Base-by-base conservation (phyloP, 2,113 vertebrate species). In the Passer montanus region DNA sequence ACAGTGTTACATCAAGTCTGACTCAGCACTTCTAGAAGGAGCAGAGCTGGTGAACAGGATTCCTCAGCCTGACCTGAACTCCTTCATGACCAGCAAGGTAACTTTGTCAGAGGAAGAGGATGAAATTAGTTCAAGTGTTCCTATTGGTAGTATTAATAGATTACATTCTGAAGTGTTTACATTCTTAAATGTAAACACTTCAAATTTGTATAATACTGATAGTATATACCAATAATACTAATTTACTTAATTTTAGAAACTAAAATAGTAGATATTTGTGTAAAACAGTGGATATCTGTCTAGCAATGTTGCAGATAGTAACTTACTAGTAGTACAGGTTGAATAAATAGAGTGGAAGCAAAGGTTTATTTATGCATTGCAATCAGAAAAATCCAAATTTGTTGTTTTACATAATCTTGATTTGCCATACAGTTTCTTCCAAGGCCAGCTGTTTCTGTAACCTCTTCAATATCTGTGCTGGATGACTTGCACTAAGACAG, bases 41-140 rank as follows among this genome's bases (percentile, higher is more conserved):
- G 99, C 99, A 31, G 99, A 99, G 93, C 98, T 99, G 80, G 98
- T 99, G 35, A 99, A 98, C 82, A 99, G 98, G 94, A 98, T 99
- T 73, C 99, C 99, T 76, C 95, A 98, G 2, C 91, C 97, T 47
- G 99, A 99, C 84, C 97, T 99, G 73, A 96, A 89, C 19, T 90
- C 95, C 46, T 97, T 99, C 96, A 99, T 99, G 99, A 97, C 97
- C 95, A 98, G 95, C 98, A 98, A 99, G 98, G 99, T 99, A 98
- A 97, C 27, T 59, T 33, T 77, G 39, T n/a, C 44, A 69, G 53
- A 58, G 6, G 37, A 58, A 68, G 15, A 90, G 14, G 21, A 33
- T 90, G 13, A 30, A 35, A 69, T 75, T 41, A 66, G 39, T 91
- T 87, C 15, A 15, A 8, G 15, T 39, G 11, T 56, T 90, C 10